phyloP scores from a whole-genome alignment of 2,888 invertebrate genomes.

The Leucophenga maculata region DNA sequence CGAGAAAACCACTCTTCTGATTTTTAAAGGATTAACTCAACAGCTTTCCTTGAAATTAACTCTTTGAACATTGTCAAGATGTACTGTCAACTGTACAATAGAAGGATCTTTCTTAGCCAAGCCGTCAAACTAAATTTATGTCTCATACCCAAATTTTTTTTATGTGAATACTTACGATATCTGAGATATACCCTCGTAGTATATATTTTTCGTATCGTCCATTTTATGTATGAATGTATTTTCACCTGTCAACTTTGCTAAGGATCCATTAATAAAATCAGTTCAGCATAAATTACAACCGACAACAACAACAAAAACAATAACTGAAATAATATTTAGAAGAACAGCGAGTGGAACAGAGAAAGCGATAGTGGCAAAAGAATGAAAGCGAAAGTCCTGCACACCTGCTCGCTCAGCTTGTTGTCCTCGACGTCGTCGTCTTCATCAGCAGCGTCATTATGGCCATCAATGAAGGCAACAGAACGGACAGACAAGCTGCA shows the following conservation, averaged over 20 bases:
- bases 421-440: neutral
- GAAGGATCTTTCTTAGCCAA: too few species aligned
- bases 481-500: neutral
- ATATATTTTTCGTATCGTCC: neutral
- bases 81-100: too few species aligned
- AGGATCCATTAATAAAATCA: slow-evolving; percentile 59
- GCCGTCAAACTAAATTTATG: too few species aligned
- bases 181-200: too few species aligned
- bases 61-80: too few species aligned
- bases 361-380: neutral
- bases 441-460: neutral
- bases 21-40: too few species aligned
- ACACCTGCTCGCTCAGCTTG: neutral
- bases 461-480: slow-evolving; percentile 4
- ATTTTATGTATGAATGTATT: slow-evolving; percentile 6
- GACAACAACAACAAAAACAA: slow-evolving; percentile 25
- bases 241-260: slow-evolving; percentile 34
- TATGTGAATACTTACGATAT: too few species aligned
- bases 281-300: slow-evolving; percentile 49
- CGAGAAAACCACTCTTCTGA: too few species aligned
- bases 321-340: neutral
- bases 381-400: too few species aligned
- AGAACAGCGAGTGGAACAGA: neutral
- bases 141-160: too few species aligned
- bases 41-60: too few species aligned